These are phyloP conservation scores for Sebastes alutus DNA, from an alignment of 2,797 vertebrate species.

Conservation along the genomic window DNA sequence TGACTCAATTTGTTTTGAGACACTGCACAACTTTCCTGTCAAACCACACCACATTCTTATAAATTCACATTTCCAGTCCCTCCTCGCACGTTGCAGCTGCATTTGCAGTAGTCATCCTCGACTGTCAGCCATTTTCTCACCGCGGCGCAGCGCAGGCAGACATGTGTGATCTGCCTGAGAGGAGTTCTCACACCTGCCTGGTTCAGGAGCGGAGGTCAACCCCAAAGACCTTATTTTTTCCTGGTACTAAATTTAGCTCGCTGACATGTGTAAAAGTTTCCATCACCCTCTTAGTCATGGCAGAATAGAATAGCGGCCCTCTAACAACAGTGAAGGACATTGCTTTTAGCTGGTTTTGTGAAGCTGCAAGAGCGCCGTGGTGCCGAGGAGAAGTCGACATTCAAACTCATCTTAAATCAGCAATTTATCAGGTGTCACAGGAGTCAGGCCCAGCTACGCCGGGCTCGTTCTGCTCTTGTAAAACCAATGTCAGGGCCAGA, in stretches of 20 bases:
- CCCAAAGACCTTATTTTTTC: conserved; percentile 35
- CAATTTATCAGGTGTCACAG: conserved; percentile 17
- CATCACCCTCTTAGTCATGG: conserved; percentile 46
- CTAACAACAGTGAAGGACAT: conserved; percentile 36
- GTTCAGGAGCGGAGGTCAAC: conserved; percentile 57
- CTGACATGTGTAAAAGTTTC: conserved; percentile 65
- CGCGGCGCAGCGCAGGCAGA: conserved; percentile 36
- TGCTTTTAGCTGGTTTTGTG: conserved; percentile 8
- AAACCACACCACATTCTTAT: background rate
- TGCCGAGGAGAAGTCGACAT: background rate
- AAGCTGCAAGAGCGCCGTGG: background rate
- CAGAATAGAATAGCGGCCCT: conserved; percentile 10
- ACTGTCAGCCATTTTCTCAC: conserved; percentile 69
- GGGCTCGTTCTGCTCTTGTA: background rate
- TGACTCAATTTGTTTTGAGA: background rate
- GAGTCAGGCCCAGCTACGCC: background rate
- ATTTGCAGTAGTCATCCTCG: conserved; percentile 15
- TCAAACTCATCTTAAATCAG: conserved; percentile 18
- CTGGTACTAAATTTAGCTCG: conserved; percentile 60
- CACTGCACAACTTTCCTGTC: background rate
- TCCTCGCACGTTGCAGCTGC: conserved; percentile 12
- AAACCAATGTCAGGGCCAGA: background rate
- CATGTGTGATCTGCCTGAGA: conserved; percentile 74
- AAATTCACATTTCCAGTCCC: background rate
- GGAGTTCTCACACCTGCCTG: conserved; percentile 78